Conservation (phyloP, 2,113 vertebrate species). For the Gymnorhina tibicen region DNA sequence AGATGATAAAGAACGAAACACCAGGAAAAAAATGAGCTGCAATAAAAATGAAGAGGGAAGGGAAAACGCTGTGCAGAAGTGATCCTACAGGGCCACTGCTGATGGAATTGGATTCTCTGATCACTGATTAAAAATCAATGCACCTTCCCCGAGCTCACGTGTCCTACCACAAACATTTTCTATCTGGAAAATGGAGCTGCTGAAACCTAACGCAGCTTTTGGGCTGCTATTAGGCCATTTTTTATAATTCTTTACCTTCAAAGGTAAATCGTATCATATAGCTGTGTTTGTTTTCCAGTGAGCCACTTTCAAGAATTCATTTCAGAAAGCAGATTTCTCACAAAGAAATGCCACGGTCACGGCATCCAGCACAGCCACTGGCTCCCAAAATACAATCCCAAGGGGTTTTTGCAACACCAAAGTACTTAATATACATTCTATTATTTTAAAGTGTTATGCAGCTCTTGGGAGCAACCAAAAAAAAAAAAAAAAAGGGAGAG, state of each 20-base stretch:
- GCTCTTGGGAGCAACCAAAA: background rate
- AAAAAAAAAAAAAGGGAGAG: background rate
- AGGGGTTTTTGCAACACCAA: background rate
- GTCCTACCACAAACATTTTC: background rate
- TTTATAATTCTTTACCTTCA: background rate
- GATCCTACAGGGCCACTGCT: background rate
- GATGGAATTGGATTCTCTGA: background rate
- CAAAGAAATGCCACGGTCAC: background rate
- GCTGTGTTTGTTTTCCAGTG: background rate
- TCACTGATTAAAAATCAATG: background rate
- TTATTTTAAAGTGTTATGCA: background rate
- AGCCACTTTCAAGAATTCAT: background rate
- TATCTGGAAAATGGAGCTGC: background rate
- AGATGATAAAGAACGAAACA: background rate
- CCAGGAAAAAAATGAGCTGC: background rate
- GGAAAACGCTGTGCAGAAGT: background rate
- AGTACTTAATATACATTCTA: background rate
- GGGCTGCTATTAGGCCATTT: background rate
- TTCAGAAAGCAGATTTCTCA: background rate
- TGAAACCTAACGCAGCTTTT: background rate
- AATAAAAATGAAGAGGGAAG: background rate
- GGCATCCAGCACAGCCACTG: background rate
- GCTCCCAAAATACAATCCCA: too few species aligned
- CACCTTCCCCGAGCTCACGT: background rate
- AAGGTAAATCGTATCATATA: accelerated